Conservation (phyloP, 2,113 vertebrate species). For the Orthochromis malagaraziensis region DNA sequence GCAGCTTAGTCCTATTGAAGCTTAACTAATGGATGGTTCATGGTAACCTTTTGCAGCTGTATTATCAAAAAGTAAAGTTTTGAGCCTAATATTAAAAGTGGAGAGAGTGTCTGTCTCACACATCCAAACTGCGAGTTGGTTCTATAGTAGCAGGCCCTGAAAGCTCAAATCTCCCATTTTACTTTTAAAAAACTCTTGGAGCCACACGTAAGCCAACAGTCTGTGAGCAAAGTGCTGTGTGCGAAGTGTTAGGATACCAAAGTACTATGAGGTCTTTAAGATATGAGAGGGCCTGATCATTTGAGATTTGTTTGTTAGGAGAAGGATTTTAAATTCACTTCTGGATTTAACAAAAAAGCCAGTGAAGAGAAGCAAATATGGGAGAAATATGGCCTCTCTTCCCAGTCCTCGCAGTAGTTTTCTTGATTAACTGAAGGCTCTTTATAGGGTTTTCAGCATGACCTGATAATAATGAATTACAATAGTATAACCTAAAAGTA, state of each 20-base stretch:
- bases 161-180: not conserved
- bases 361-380: not conserved
- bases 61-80: not conserved
- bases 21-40: not conserved
- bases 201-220: not conserved
- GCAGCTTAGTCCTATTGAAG: not conserved
- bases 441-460: not conserved
- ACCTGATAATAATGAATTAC: not conserved
- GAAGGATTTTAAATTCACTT: not conserved
- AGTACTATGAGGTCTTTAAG: not conserved
- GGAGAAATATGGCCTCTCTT: not conserved
- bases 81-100: not conserved
- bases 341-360: not conserved
- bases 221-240: not conserved
- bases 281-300: not conserved
- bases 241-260: not conserved
- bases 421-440: not conserved
- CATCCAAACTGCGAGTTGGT: not conserved
- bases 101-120: not conserved
- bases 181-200: not conserved
- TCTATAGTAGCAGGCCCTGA: not conserved
- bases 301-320: not conserved
- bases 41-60: not conserved
- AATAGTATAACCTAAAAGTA: not conserved
- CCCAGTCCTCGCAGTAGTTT: not conserved